phyloP scores from a whole-genome alignment of 1,140 invertebrate genomes.

The Mycetomoellerius zeteki region DNA sequence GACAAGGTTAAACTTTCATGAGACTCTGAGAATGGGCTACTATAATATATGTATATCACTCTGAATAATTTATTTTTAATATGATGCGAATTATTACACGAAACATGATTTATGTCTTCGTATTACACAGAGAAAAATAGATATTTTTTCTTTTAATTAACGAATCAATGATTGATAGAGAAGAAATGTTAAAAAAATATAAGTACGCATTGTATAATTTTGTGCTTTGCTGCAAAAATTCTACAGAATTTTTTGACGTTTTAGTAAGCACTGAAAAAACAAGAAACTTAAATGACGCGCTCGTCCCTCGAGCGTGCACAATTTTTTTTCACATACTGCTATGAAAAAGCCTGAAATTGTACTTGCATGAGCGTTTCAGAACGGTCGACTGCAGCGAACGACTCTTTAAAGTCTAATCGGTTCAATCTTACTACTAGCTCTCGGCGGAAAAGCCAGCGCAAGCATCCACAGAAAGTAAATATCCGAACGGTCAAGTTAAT shows the following conservation, averaged over 20 bases:
- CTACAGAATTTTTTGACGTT: slow-evolving; percentile 14
- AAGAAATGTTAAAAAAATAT: neutral
- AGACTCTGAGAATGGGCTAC: slow-evolving; percentile 6
- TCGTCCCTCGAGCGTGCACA: slow-evolving; percentile 12
- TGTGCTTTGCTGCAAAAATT: neutral
- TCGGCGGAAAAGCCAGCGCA: slow-evolving; percentile 17
- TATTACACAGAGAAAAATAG: neutral
- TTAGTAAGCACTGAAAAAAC: neutral
- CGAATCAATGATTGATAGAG: neutral
- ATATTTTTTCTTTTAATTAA: neutral
- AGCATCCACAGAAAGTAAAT: slow-evolving; percentile 45
- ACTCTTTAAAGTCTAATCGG: slow-evolving; percentile 57
- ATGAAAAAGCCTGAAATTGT: slow-evolving; percentile 47
- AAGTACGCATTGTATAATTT: neutral
- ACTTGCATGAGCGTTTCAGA: slow-evolving; percentile 34
- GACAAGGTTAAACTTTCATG: slow-evolving; percentile 66
- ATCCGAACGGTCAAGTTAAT: slow-evolving; percentile 48
- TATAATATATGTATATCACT: slow-evolving; percentile 4
- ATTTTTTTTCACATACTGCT: slow-evolving; percentile 44
- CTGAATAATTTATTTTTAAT: slow-evolving; percentile 4
- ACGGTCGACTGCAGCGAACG: slow-evolving; percentile 28
- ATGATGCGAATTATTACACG: neutral
- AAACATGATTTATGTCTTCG: neutral
- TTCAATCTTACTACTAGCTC: slow-evolving; percentile 36
- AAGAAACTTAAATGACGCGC: slow-evolving; percentile 30